Percentiles rank a stretch among this genome's conserved stretches.
Conservation (phyloP, 2,113 vertebrate genomes). For the Mola mola region DNA sequence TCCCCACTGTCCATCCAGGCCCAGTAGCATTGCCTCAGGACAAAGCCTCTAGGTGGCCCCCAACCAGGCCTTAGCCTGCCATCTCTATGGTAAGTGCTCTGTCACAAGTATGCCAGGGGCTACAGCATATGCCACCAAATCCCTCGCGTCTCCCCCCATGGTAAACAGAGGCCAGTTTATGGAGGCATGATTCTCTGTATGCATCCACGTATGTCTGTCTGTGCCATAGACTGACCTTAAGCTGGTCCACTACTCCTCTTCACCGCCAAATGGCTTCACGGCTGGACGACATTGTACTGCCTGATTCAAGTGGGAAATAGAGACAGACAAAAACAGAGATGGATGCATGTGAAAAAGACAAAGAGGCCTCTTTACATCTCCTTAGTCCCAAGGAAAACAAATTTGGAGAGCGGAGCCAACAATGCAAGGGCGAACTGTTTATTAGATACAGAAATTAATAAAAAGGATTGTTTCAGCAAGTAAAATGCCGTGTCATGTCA, state of each 20-base stretch:
- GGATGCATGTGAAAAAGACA: conserved; percentile 1
- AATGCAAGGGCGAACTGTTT: no score
- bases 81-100: conserved; percentile 84
- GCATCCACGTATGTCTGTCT: conserved; percentile 44
- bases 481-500: no score
- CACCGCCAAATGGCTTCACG: conserved; percentile 45
- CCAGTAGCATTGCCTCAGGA: conserved; percentile 79
- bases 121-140: conserved; percentile 83
- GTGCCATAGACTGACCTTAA: conserved; percentile 63
- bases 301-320: conserved; percentile 26
- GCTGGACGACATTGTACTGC: conserved; percentile 43
- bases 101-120: conserved; percentile 83
- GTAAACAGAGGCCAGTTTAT: conserved; percentile 83
- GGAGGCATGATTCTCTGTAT: conserved; percentile 64
- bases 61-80: conserved; percentile 76
- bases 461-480: no score
- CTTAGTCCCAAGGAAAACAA: conserved; percentile 17
- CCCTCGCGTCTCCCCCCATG: conserved; percentile 74
- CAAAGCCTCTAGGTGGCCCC: conserved; percentile 77
- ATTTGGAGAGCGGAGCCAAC: no score
- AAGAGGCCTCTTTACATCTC: conserved; percentile 7
- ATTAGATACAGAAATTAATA: no score
- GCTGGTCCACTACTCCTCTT: conserved; percentile 41
- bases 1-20: conserved; percentile 48
- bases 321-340: conserved; percentile 8